phyloP scores from a whole-genome alignment of 2,113 vertebrate species.

The Sialia sialis region DNA sequence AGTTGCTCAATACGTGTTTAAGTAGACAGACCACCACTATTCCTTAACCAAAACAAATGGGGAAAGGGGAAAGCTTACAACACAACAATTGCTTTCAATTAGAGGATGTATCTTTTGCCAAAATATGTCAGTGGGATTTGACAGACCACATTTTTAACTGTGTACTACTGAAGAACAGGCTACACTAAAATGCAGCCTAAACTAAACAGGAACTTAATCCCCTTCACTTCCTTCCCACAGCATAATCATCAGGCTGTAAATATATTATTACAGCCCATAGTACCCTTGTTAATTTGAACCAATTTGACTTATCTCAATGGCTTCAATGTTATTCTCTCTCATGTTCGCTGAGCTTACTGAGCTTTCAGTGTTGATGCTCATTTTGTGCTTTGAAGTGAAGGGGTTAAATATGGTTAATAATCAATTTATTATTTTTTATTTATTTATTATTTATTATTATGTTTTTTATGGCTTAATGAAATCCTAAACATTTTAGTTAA shows the following conservation, averaged over 20 bases:
- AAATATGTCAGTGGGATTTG: conserved; percentile 6
- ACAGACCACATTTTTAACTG: conserved; percentile 35
- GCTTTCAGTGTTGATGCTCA: background rate
- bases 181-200: background rate
- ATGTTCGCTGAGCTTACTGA: background rate
- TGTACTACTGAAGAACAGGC: background rate
- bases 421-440: background rate
- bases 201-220: background rate
- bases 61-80: conserved; percentile 8
- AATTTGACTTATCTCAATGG: background rate
- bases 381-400: background rate
- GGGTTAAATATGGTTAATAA: background rate
- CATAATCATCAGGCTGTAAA: background rate
- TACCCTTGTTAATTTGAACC: background rate
- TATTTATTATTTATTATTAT: background rate
- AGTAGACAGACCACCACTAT: background rate
- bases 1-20: conserved; percentile 15
- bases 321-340: background rate
- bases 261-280: background rate
- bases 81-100: conserved; percentile 54
- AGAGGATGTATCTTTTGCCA: conserved; percentile 36
- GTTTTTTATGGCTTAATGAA: background rate
- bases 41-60: conserved; percentile 26
- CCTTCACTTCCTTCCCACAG: background rate
- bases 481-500: background rate